phyloP scores from a whole-genome alignment of 2,797 vertebrate species.

The Strix occidentalis region DNA sequence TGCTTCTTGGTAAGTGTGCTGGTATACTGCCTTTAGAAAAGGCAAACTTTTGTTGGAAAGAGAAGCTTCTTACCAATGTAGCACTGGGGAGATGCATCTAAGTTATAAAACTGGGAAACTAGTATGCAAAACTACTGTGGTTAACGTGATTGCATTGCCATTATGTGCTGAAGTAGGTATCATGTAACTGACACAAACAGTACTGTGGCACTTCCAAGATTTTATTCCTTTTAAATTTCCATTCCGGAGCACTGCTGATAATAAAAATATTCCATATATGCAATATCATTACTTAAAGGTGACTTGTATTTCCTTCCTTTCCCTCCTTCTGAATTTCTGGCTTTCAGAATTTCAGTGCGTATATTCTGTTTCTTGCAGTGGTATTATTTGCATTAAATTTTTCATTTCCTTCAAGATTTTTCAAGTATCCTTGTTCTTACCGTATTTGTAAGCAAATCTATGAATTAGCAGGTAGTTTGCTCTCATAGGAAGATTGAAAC shows the following conservation, averaged over 20 bases:
- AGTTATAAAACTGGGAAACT: not conserved
- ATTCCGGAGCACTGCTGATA: not conserved
- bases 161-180: not conserved
- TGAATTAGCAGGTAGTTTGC: not conserved
- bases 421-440: not conserved
- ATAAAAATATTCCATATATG: not conserved
- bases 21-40: not conserved
- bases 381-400: not conserved
- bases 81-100: not conserved
- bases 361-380: not conserved
- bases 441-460: not conserved
- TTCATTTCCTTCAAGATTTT: not conserved
- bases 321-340: not conserved
- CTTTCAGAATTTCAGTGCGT: not conserved
- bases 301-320: not conserved
- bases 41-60: not conserved
- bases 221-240: not conserved
- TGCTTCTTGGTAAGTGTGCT: not conserved
- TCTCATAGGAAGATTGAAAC: not conserved
- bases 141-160: not conserved
- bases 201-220: not conserved
- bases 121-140: not conserved
- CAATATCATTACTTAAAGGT: not conserved
- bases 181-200: too few species aligned
- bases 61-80: not conserved